Base-by-base conservation (phyloP, 92 coral and sea anemone genomes). In the Actinostola sp. region DNA sequence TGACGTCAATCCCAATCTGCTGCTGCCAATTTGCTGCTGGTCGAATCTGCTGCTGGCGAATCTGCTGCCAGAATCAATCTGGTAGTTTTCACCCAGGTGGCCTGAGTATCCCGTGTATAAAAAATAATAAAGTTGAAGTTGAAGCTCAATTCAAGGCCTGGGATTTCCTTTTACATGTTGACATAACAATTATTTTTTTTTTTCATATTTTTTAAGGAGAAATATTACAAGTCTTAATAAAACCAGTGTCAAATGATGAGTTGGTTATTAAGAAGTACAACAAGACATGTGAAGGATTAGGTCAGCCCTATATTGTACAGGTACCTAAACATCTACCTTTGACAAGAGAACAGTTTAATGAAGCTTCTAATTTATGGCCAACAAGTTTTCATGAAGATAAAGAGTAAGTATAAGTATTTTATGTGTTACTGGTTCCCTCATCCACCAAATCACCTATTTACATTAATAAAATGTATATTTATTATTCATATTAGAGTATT, bases 11-110 rank as follows among this genome's bases (percentile, higher is more conserved):
- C n/a, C n/a, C n/a, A n/a, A n/a, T n/a, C n/a, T n/a, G n/a, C n/a
- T n/a, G n/a, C n/a, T n/a, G n/a, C n/a, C n/a, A n/a, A n/a, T n/a
- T n/a, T n/a, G n/a, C n/a, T n/a, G n/a, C n/a, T n/a, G n/a, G n/a
- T n/a, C n/a, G n/a, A n/a, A n/a, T n/a, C n/a, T n/a, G n/a, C n/a
- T n/a, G n/a, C n/a, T n/a, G n/a, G n/a, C n/a, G n/a, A n/a, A n/a
- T n/a, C n/a, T n/a, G n/a, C n/a, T n/a, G n/a, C n/a, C n/a, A n/a
- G n/a, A n/a, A n/a, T n/a, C n/a, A n/a, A n/a, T n/a, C n/a, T n/a
- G n/a, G n/a, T n/a, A n/a, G n/a, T n/a, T 86, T 86, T 90, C 92
- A 89, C 96, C 96, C 97, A 91, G 90, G 90, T 92, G 97, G 97
- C 97, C 97, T 90, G 97, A 92, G 97, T 91, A n/a, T n/a, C n/a